Base-by-base conservation (phyloP, 2,888 invertebrate species). In the Noctua comes region DNA sequence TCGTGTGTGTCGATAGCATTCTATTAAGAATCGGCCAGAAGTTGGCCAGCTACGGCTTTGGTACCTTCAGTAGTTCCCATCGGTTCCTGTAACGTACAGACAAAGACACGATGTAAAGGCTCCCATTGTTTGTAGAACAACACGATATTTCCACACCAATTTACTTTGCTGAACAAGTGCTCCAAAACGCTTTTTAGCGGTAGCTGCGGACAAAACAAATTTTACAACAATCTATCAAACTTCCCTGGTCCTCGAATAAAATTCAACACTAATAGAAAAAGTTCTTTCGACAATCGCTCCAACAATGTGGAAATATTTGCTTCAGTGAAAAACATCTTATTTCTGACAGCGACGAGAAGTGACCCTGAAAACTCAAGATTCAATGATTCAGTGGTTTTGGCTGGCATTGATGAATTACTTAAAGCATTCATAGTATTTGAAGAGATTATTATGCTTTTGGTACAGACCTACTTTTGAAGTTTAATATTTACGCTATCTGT, bases 381-480 rank as follows among this genome's bases (percentile, higher is more conserved):
- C 66, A 75, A 73, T 75, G 81, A 74, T 73, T 80, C 77, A 64
- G 85, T 70, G 73, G 43, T 77, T 84, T 73, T 10, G 5, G 21
- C 40, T 74, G 78, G 68, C 82, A 73, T 71, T 85, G 76, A 84
- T 85, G 73, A 72, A 85, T 85, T 84, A 78, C 68, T 80, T 40
- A 21, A 0, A 68, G 27, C 27, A n/a, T 75, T 74, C 66, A 68
- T 66, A 78, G 64, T 69, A 54, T 76, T 76, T 68, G 76, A 57
- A 64, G 51, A 71, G 76, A 80, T 76, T 68, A 76, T 73, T 73
- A 70, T 57, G 46, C 40, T 75, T 54, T 57, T 59, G 65, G 36
- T 11, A 36, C 51, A 65, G 24, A 43, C 18, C 43, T 43, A 43
- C n/a, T 43, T 31, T 36, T 16, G 21, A 31, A 70, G 64, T 36